These are phyloP conservation scores for Neomorphus geoffroyi DNA, from an alignment of 2,797 vertebrate genomes.

Conservation along the genomic window DNA sequence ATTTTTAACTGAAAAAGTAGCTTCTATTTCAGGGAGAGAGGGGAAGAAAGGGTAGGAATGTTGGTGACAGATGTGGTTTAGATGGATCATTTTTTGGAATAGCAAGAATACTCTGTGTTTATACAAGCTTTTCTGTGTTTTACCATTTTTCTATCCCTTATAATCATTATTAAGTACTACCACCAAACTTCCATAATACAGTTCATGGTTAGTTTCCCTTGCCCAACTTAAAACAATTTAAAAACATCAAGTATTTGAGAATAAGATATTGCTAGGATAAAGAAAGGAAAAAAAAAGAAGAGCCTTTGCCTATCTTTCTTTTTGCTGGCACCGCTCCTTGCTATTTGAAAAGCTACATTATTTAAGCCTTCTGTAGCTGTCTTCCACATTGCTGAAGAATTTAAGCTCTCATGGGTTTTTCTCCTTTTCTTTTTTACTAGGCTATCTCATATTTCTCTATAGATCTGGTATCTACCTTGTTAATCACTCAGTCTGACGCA, in stretches of 20 bases:
- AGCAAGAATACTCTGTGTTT: neutral
- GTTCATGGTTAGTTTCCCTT: neutral
- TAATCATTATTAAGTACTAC: neutral
- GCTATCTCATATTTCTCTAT: neutral
- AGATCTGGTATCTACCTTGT: neutral
- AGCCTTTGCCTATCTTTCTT: neutral
- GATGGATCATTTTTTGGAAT: neutral
- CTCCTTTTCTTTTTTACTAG: neutral
- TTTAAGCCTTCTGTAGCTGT: neutral
- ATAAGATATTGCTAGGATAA: neutral
- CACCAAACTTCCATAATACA: neutral
- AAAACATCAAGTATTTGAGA: neutral
- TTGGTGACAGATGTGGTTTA: neutral
- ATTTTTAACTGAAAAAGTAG: neutral
- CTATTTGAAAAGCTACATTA: neutral
- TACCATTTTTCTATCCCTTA: neutral
- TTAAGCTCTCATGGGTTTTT: neutral
- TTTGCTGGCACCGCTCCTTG: neutral
- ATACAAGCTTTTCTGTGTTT: neutral
- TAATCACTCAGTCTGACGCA: neutral
- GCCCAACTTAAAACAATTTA: neutral
- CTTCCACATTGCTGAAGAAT: neutral
- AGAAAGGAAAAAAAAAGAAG: neutral
- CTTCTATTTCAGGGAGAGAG: neutral
- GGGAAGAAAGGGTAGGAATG: neutral